A percentile compares a stretch with the other conserved stretches of the same genome.
Conservation (phyloP, 2,113 vertebrate genomes). For the Semnornis frantzii region DNA sequence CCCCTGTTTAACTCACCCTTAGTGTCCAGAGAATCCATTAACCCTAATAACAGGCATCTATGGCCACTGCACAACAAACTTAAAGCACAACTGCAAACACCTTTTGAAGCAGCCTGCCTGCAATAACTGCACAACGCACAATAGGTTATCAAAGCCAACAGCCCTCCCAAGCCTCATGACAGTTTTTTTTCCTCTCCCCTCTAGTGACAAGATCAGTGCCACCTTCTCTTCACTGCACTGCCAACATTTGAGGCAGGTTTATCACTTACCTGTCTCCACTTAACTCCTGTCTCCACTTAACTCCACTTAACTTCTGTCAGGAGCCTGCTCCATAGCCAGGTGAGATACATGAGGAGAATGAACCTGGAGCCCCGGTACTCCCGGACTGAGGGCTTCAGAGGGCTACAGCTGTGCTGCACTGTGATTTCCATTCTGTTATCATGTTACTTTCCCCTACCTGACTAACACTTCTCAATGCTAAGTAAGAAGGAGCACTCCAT, state of each 20-base stretch:
- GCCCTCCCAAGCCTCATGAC: background rate
- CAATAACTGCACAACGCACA: background rate
- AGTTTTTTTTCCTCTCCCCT: background rate
- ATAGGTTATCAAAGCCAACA: background rate
- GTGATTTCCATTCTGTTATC: background rate
- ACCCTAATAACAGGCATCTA: background rate
- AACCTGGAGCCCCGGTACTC: background rate
- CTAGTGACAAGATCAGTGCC: background rate
- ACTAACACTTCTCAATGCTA: background rate
- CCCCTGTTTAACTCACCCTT: background rate
- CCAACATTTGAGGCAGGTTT: background rate
- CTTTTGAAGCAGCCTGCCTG: background rate
- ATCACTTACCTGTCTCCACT: background rate
- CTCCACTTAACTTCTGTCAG: background rate
- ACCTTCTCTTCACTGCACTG: background rate
- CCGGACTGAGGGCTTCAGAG: background rate
- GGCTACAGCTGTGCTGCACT: background rate
- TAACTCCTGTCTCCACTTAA: background rate
- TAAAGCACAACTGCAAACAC: background rate
- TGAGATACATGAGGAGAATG: background rate
- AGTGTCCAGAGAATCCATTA: background rate
- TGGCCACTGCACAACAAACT: background rate
- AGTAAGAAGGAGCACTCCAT: background rate
- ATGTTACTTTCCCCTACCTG: background rate
- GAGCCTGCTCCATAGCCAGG: background rate